Evolutionary conservation across 1,140 invertebrate species (phyloP), one percentile per base, ranked within the genome.

Genomic region (Trichonephila inaurata): DNA sequence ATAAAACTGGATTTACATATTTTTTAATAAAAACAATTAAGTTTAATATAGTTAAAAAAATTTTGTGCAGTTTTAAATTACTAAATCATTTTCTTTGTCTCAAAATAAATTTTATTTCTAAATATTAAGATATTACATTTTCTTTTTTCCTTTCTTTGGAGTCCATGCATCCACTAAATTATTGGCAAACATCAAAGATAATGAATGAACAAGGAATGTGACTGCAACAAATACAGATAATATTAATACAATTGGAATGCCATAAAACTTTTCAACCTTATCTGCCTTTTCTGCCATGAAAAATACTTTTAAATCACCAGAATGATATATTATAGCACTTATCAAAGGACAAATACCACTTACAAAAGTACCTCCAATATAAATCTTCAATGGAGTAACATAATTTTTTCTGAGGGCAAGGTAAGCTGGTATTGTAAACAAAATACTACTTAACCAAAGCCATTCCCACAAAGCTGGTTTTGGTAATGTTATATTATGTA

Each of bases 381-480:
- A 99, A 95, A 97, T 97, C 95, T 95, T 94, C 95, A 99, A 97
- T 1, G 97, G 97, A 82, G 97, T 96, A 66, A 97, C 96, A 95
- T 97, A 97, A 96, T 99, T 99, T 94, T 97, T 97, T 95, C 98
- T 97, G 94, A 98, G 97, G 28, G 98, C 98, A 77, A 97, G 97
- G 58, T 99, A 96, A 24, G 98, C 98, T 58, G 99, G 95, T 95
- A 98, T 97, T 64, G 98, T 98, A 69, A 98, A 96, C 19, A 98
- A 95, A 91, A 99, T 96, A 95, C 98, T 99, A 10, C 97, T 96
- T 94, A 98, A 97, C 98, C 99, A 99, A 94, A 98, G 97, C 95
- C 98, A 99, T 96, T 99, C 98, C 99, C 99, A 99, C 96, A 97
- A 97, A 60, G 98, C 95, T 64, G 98, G 98, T 97, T 98, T 97